phyloP scores from a whole-genome alignment of 2,113 vertebrate genomes.

The Aythya baeri region DNA sequence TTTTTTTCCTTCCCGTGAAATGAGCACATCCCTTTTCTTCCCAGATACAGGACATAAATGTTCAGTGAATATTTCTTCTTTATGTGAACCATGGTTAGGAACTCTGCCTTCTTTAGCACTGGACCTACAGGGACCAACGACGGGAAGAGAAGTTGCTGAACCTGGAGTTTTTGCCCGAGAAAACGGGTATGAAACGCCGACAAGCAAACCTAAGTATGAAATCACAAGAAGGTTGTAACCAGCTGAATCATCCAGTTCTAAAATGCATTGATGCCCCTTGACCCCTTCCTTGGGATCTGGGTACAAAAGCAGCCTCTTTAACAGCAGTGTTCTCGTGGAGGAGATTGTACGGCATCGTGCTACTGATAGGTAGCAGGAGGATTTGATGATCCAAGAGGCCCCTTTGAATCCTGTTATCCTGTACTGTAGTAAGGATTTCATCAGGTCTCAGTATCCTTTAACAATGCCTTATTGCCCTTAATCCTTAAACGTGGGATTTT shows the following conservation, averaged over 20 bases:
- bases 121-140: background rate
- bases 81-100: background rate
- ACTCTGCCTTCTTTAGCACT: background rate
- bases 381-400: background rate
- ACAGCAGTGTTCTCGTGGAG: background rate
- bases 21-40: background rate
- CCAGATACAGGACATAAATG: background rate
- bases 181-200: background rate
- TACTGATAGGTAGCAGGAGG: background rate
- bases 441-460: constrained; percentile 5
- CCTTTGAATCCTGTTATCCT: background rate
- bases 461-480: constrained; percentile 45
- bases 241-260: background rate
- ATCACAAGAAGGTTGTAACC: background rate
- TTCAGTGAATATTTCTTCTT: background rate
- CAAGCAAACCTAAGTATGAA: background rate
- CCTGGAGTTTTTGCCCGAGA: background rate
- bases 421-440: background rate
- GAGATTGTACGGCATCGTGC: background rate
- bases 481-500: constrained; percentile 27
- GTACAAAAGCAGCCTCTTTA: background rate
- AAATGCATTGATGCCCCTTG: background rate
- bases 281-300: background rate
- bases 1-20: background rate
- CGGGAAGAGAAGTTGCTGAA: background rate